Conservation (phyloP, 2,888 invertebrate species). For the Epirrhoe alternata region DNA sequence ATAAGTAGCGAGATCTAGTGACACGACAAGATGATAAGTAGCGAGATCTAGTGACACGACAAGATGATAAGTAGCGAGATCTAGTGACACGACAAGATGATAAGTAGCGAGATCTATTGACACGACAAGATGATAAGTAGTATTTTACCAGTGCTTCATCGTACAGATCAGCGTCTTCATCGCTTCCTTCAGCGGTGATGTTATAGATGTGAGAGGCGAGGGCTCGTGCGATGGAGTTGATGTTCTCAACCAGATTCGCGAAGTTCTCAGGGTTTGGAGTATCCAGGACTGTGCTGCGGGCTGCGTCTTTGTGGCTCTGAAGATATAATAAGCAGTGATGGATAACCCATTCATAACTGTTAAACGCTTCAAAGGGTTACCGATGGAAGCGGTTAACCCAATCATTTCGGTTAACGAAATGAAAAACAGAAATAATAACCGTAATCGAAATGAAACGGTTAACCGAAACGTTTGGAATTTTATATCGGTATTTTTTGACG, state of each 20-base stretch:
- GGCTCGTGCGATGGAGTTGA: slow-evolving; percentile 91
- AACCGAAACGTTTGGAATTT: too few species aligned
- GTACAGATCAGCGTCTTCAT: slow-evolving; percentile 86
- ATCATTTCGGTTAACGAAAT: too few species aligned
- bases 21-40: too few species aligned
- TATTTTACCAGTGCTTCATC: slow-evolving; percentile 89
- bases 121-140: neutral
- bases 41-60: too few species aligned
- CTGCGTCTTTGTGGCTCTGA: slow-evolving; percentile 87
- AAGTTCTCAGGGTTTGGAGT: slow-evolving; percentile 83
- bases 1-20: neutral
- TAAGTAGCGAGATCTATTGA: too few species aligned
- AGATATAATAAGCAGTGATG: neutral
- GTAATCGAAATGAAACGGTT: too few species aligned
- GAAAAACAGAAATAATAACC: too few species aligned
- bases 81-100: too few species aligned
- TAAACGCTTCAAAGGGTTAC: too few species aligned
- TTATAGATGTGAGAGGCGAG: slow-evolving; percentile 93
- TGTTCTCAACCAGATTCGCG: slow-evolving; percentile 87
- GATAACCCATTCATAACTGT: too few species aligned
- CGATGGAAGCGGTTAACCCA: too few species aligned
- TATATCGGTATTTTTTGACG: too few species aligned
- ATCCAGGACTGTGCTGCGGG: slow-evolving; percentile 87
- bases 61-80: neutral
- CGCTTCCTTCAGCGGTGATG: slow-evolving; percentile 75